These are phyloP conservation scores for Drosophila cyrtoloma DNA, from an alignment of 2,888 invertebrate genomes.

Conservation along the genomic window DNA sequence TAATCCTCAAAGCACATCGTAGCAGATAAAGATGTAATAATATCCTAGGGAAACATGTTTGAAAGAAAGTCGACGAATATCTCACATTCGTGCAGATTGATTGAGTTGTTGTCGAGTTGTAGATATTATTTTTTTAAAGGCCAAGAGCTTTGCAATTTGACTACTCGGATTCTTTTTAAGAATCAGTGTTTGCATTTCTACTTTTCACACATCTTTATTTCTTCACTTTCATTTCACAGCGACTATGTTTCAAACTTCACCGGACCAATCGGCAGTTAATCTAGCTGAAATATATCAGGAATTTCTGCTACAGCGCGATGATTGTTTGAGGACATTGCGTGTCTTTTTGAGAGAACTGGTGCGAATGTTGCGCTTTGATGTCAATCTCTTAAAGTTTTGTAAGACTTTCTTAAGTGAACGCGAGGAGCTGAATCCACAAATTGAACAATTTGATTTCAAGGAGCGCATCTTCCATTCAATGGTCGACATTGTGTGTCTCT, in stretches of 20 bases:
- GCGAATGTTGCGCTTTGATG: slow-evolving; percentile 92
- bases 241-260: slow-evolving; percentile 94
- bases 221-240: slow-evolving; percentile 83
- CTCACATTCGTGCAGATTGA: background rate
- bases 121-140: background rate
- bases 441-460: slow-evolving; percentile 89
- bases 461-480: slow-evolving; percentile 94
- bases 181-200: background rate
- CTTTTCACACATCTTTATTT: background rate
- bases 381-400: slow-evolving; percentile 92
- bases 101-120: background rate
- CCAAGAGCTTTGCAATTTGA: background rate
- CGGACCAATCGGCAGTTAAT: slow-evolving; percentile 92
- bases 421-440: slow-evolving; percentile 87
- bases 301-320: slow-evolving; percentile 93
- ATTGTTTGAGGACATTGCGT: slow-evolving; percentile 94
- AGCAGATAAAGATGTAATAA: background rate
- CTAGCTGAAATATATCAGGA: slow-evolving; percentile 95
- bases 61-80: background rate
- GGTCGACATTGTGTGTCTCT: slow-evolving; percentile 93
- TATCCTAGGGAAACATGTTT: background rate
- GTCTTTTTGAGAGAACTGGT: slow-evolving; percentile 95
- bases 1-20: background rate
- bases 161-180: too few species aligned
- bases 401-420: slow-evolving; percentile 89